Base-by-base conservation (phyloP, 2,797 vertebrate species). In the Falco rusticolus region DNA sequence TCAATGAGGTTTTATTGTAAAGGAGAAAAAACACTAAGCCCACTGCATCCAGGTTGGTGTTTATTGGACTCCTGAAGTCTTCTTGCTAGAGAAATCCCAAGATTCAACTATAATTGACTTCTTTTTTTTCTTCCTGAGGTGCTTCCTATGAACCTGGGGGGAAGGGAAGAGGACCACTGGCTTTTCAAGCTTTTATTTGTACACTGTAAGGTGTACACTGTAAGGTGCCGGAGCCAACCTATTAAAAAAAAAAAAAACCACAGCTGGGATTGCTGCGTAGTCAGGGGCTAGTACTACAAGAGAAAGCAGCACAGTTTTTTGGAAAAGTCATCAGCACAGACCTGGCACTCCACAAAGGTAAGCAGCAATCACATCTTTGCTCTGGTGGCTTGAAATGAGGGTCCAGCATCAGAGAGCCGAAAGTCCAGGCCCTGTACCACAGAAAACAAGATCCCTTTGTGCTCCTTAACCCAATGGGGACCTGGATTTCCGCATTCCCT, bases 161-260 rank as follows among this genome's bases (percentile, higher is more conserved):
- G 6, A n/a, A 39, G n/a, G 34, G 72, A 93, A 80, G 60, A 74
- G 16, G 22, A 53, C 26, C 13, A 22, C 15, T 60, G 37, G 34
- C 19, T 90, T 91, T 79, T 84, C 63, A 89, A 53, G 56, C 13
- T 63, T 88, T 68, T 61, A 61, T 87, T 90, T 76, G 37, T 39
- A 39, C 37, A 39, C 37, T 39, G 37, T 39, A 39, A 39, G 37
- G 37, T 39, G 37, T 39, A 39, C 37, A 39, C 37, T 39, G 37
- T 39, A 39, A 39, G 37, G 37, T 59, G 24, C 33, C 84, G 34
- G 26, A 96, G 33, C 21, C 13, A 45, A 68, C 51, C 3, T 80
- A 18, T 70, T 89, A 43, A 43, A 79, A 80, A 85, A 59, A 21
- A 34, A 65, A 41, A 41, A 41, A 41, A 41, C 82, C 34, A 69